These are phyloP conservation scores for Gracilinanus agilis DNA, from an alignment of 2,113 vertebrate genomes.

Conservation along the genomic window DNA sequence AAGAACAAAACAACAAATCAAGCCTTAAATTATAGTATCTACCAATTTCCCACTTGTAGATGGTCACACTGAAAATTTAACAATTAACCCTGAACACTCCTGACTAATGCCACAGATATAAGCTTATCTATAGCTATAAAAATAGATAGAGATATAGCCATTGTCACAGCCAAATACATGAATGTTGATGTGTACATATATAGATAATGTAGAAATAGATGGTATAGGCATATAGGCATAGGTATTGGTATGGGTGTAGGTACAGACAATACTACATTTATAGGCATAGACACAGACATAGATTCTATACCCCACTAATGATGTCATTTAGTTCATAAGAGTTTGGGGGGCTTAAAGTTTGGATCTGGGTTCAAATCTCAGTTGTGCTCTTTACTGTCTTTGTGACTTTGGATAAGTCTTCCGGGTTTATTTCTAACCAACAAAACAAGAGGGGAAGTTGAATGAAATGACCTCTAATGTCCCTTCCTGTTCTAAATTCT, in stretches of 20 bases:
- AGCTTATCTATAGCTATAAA: neutral
- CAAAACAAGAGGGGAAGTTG: neutral
- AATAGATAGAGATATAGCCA: neutral
- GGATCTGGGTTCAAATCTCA: neutral
- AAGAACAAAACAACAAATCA: neutral
- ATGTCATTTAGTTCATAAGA: neutral
- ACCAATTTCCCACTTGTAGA: neutral
- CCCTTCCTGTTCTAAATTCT: neutral
- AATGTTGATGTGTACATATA: neutral
- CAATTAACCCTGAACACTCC: neutral
- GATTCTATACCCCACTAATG: neutral
- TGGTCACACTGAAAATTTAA: neutral
- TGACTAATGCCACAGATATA: neutral
- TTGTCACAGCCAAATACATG: neutral
- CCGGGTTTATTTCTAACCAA: neutral
- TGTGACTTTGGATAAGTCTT: neutral
- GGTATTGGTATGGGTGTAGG: neutral
- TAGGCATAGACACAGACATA: neutral
- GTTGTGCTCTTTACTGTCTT: neutral
- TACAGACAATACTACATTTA: neutral
- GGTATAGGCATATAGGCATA: neutral
- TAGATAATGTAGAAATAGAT: neutral
- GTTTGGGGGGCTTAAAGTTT: neutral
- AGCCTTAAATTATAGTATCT: neutral
- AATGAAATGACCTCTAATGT: neutral